These are phyloP conservation scores for Anthoscopus minutus DNA, from an alignment of 2,113 vertebrate genomes.

Conservation along the genomic window DNA sequence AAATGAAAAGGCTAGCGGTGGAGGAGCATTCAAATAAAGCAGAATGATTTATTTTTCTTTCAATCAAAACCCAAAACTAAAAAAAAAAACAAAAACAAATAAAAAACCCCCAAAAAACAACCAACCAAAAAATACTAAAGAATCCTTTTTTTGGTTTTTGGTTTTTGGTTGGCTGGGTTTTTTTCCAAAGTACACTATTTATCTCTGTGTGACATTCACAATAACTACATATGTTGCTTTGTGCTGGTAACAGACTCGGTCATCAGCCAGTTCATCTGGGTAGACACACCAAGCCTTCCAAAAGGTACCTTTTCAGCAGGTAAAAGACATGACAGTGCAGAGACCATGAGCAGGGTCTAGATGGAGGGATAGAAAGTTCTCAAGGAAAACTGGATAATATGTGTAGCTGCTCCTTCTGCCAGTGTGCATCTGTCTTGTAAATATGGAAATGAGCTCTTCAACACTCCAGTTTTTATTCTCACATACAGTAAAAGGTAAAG, in stretches of 20 bases:
- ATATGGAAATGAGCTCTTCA: not conserved
- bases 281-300: not conserved
- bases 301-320: not conserved
- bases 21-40: not conserved
- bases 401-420: not conserved
- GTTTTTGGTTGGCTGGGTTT: not conserved
- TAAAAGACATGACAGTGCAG: not conserved
- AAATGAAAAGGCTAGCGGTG: not conserved
- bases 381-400: not conserved
- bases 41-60: not conserved
- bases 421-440: not conserved
- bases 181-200: not conserved
- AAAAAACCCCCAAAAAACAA: no score
- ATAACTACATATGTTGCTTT: not conserved
- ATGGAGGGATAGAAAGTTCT: not conserved
- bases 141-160: not conserved
- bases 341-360: not conserved
- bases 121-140: not conserved
- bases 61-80: not conserved
- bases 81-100: fast-evolving
- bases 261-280: not conserved
- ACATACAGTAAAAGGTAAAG: not conserved
- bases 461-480: not conserved
- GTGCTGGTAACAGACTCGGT: not conserved
- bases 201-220: not conserved